Base-by-base conservation (phyloP, 1,140 invertebrate species). In the Saxidomus purpurata region DNA sequence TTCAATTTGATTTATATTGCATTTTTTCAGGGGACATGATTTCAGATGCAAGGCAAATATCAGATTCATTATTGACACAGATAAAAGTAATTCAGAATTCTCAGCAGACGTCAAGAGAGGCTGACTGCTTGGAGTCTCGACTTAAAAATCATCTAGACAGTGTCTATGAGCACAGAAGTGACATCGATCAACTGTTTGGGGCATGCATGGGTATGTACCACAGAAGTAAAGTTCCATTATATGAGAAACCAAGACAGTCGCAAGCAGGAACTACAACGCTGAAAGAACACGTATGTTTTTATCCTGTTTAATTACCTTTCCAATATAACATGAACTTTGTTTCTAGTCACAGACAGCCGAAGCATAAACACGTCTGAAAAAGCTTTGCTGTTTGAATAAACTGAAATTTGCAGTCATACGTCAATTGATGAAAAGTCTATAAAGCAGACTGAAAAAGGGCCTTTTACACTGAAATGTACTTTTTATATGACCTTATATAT, bases 151-250 rank as follows among this genome's bases (percentile, higher is more conserved):
- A 47, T 19, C 28, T 77, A 19, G 25, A 77, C n/a, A 1, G 4
- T 9, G 25, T 77, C n/a, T 22, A 52, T 8, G 36, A 77, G n/a
- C 13, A 52, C 74, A 47, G 11, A 31, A 43, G 28, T 31, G 25
- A 15, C 4, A 6, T 77, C 11, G 36, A 52, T 15, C 74, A 77
- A 4, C n/a, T 77, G 3, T 47, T 25, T 47, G 74, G 74, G 13
- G 74, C 49, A 49, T 28, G 38, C 22, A 77, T 77, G 38, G 43
- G 74, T 15, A 77, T 77, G 74, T 77, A 47, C 31, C 38, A 52
- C 6, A 43, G 74, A 13, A 77, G 74, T 34, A 77, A 28, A 52
- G 43, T 77, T 0, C 74, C 74, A 49, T 11, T 25, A 17, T 25
- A 19, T n/a, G 74, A 77, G 52, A 49, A 43, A 19, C 74, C 74